A percentile compares a stretch with the other conserved stretches of the same genome.
These are phyloP conservation scores for Eospalax fontanierii DNA, from an alignment of 2,797 vertebrate genomes.

Conservation along the genomic window DNA sequence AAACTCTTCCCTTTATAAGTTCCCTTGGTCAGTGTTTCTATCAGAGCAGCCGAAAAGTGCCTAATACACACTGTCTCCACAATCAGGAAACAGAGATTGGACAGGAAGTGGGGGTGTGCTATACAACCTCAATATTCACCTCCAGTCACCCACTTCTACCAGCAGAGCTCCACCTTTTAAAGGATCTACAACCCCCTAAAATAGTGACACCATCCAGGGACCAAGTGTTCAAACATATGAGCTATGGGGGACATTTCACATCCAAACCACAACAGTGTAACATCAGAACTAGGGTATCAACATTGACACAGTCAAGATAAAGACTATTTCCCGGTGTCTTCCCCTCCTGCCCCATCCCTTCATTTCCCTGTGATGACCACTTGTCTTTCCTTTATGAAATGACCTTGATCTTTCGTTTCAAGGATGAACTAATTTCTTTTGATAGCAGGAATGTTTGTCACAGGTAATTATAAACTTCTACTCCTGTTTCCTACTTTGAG, in stretches of 20 bases:
- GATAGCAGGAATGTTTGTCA: neutral
- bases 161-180: neutral
- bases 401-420: neutral
- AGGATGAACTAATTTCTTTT: conserved; percentile 9
- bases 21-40: no score
- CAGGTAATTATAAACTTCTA: neutral
- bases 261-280: neutral
- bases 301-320: neutral
- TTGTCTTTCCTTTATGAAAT: neutral
- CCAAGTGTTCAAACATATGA: neutral
- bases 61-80: no score
- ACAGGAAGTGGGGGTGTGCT: neutral
- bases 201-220: no score
- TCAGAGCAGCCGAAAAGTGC: no score
- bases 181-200: neutral
- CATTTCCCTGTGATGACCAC: neutral
- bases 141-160: neutral
- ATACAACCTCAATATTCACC: neutral
- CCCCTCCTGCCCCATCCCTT: neutral
- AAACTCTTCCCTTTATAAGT: no score
- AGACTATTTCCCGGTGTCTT: neutral
- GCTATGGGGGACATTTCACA: neutral
- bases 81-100: neutral
- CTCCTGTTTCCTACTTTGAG: neutral
- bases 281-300: no score